Evolutionary conservation across 2,888 invertebrate species (phyloP).

Genomic region (Cremastobaeus sp.): DNA sequence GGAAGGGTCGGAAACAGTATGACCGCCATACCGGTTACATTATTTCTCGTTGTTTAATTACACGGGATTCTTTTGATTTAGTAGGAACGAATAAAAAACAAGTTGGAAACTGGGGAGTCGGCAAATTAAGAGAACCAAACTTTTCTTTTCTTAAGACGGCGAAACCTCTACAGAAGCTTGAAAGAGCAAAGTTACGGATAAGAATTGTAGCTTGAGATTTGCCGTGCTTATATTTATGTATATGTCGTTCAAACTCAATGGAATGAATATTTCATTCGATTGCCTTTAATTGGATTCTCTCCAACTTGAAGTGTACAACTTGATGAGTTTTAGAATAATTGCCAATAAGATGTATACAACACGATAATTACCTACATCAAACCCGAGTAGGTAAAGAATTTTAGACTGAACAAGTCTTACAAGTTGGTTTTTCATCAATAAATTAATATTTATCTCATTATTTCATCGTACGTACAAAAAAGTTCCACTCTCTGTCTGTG

Average conservation of each 20-base stretch:
- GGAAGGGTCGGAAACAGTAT: slow-evolving; percentile 57
- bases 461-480: too few species aligned
- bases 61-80: slow-evolving; percentile 53
- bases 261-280: slow-evolving; percentile 24
- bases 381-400: too few species aligned
- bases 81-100: slow-evolving; percentile 44
- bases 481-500: too few species aligned
- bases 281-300: slow-evolving; percentile 31
- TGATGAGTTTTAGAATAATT: too few species aligned
- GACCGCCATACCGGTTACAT: slow-evolving; percentile 53
- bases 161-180: slow-evolving; percentile 24
- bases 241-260: slow-evolving; percentile 28
- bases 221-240: slow-evolving; percentile 25
- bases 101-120: slow-evolving; percentile 35
- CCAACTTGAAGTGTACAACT: slow-evolving; percentile 19
- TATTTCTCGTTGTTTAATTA: slow-evolving; percentile 60
- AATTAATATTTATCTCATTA: too few species aligned
- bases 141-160: slow-evolving; percentile 39
- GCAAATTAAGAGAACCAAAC: slow-evolving; percentile 41
- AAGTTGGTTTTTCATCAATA: too few species aligned
- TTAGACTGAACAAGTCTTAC: too few species aligned
- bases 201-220: slow-evolving; percentile 25
- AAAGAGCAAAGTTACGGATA: slow-evolving; percentile 40
- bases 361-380: too few species aligned
- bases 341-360: too few species aligned